Conservation (phyloP, 2,113 vertebrate genomes). For the Gnathonemus longibarbis region DNA sequence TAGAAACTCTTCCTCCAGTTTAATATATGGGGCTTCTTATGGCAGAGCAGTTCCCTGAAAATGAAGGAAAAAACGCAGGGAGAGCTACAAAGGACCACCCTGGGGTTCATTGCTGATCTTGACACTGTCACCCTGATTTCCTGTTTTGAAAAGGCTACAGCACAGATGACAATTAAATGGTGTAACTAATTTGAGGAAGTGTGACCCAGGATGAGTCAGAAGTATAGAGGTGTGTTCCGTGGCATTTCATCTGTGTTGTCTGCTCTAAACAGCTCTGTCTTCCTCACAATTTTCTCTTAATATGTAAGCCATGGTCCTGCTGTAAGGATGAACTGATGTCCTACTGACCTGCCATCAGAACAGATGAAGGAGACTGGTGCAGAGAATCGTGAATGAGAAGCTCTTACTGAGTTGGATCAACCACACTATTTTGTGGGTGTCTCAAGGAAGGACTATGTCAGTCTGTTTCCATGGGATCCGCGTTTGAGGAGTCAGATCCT, state of each 20-base stretch:
- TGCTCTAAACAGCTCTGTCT: conserved; percentile 1
- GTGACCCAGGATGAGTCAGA: background rate
- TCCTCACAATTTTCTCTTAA: background rate
- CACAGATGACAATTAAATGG: conserved; percentile 1
- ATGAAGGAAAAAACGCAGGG: background rate
- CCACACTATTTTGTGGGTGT: background rate
- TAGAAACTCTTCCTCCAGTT: background rate
- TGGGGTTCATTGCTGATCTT: background rate
- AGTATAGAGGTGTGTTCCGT: background rate
- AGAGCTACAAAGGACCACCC: background rate
- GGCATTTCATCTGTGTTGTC: background rate
- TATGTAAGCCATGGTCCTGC: background rate
- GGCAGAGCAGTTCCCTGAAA: background rate
- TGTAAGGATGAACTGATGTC: background rate
- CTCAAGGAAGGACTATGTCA: background rate
- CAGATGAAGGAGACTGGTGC: background rate
- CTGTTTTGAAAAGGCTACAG: conserved; percentile 5
- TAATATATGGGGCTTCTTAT: background rate
- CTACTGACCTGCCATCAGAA: background rate
- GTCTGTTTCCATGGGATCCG: background rate
- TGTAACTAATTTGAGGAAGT: background rate
- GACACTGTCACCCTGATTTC: background rate
- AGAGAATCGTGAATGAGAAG: background rate
- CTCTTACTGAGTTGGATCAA: background rate
- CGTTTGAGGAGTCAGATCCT: background rate